Percentiles rank a stretch among this genome's conserved stretches.
phyloP scores from a whole-genome alignment of 1,140 invertebrate species.

The Oscheius sp. region DNA sequence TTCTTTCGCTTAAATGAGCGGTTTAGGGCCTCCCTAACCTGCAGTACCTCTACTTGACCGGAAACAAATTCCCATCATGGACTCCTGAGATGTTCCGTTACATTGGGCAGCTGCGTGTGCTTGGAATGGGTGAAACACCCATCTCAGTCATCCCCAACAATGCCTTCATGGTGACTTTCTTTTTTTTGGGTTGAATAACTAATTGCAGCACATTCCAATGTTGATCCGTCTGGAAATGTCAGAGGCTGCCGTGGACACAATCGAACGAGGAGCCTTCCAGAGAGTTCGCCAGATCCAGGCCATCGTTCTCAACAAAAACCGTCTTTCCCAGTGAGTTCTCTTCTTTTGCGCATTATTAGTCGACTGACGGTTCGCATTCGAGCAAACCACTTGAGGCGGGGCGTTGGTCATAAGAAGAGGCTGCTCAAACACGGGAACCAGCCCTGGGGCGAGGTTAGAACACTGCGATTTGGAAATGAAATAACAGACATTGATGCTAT shows the following conservation, averaged over 20 bases:
- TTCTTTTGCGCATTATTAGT: slow-evolving; percentile 4
- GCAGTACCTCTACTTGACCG: slow-evolving; percentile 59
- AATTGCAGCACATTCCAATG: slow-evolving; percentile 56
- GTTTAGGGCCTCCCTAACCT: slow-evolving; percentile 54
- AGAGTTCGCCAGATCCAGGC: slow-evolving; percentile 58
- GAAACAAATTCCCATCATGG: slow-evolving; percentile 60
- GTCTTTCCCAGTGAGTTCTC: slow-evolving; percentile 52
- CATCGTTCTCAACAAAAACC: slow-evolving; percentile 60
- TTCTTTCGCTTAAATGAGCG: not conserved
- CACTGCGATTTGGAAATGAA: no score
- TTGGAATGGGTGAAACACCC: slow-evolving; percentile 60
- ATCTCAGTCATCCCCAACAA: slow-evolving; percentile 59
- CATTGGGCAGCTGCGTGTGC: slow-evolving; percentile 53
- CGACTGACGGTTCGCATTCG: not conserved
- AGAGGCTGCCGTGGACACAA: slow-evolving; percentile 55
- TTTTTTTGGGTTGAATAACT: not conserved
- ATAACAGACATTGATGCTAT: no score
- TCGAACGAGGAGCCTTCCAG: slow-evolving; percentile 60
- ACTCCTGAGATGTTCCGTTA: slow-evolving; percentile 61
- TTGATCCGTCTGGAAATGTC: slow-evolving; percentile 60
- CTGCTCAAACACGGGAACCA: slow-evolving; percentile 7
- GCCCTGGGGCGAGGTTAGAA: not conserved
- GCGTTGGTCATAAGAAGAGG: slow-evolving; percentile 9
- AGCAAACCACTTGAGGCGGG: slow-evolving; percentile 12
- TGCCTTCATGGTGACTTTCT: slow-evolving; percentile 53